A percentile compares a stretch with the other conserved stretches of the same genome.
These are phyloP conservation scores for Pomatorhinus ruficollis DNA, from an alignment of 2,113 vertebrate genomes.

Conservation along the genomic window DNA sequence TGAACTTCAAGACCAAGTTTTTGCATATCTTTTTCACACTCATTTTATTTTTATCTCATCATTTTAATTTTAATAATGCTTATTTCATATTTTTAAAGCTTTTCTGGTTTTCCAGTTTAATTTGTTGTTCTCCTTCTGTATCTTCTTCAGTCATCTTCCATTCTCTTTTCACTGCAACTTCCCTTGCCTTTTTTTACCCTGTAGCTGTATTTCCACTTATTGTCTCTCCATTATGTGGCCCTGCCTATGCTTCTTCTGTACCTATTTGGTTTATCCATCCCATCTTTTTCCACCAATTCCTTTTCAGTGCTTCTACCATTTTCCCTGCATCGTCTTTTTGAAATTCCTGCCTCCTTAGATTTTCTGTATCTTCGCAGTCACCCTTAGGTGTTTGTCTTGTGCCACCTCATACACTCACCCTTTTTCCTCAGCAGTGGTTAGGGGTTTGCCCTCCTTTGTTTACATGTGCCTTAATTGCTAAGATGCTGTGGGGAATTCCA, in stretches of 20 bases:
- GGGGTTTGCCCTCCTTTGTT: neutral
- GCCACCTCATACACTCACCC: neutral
- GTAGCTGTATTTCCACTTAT: neutral
- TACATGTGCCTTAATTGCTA: neutral
- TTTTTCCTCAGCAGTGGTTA: neutral
- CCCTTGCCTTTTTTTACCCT: neutral
- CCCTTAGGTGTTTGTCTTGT: neutral
- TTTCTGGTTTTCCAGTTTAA: neutral
- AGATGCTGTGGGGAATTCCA: constrained; percentile 4
- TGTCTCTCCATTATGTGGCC: neutral
- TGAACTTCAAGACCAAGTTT: neutral
- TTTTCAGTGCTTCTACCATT: neutral
- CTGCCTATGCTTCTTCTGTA: neutral
- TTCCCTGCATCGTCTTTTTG: neutral
- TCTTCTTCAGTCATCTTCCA: neutral
- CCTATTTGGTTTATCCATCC: neutral
- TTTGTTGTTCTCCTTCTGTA: neutral
- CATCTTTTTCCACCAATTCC: neutral
- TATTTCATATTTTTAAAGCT: neutral
- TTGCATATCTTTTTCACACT: neutral
- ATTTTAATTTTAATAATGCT: neutral
- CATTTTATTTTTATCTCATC: neutral
- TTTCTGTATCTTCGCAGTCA: neutral
- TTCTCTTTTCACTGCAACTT: neutral
- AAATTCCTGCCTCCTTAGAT: neutral